Percentiles rank a stretch among this genome's conserved stretches.
Evolutionary conservation across 2,797 vertebrate species (phyloP).

Genomic region (Acanthurus tractus): DNA sequence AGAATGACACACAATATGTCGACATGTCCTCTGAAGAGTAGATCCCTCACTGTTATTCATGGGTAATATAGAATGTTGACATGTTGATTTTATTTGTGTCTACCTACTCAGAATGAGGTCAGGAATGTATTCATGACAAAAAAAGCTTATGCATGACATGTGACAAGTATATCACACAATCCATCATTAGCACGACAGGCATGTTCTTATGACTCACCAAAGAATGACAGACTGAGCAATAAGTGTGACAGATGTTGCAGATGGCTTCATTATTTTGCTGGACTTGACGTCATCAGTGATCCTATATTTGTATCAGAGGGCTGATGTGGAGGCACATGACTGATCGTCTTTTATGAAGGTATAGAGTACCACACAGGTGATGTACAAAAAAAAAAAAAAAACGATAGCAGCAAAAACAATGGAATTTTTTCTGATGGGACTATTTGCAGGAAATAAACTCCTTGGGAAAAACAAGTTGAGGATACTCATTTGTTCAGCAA

Average conservation of each 20-base stretch:
- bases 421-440: no score
- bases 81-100: not conserved
- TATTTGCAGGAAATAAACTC: no score
- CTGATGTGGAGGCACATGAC: not conserved
- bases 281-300: not conserved
- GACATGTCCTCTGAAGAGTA: not conserved
- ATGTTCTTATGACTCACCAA: not conserved
- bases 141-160: not conserved
- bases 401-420: no score
- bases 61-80: constrained; percentile 3
- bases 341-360: not conserved
- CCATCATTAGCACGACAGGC: not conserved
- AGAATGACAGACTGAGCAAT: not conserved
- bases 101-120: not conserved
- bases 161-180: not conserved
- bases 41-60: not conserved
- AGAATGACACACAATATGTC: not conserved
- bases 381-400: not conserved
- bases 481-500: no score
- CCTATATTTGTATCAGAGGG: not conserved
- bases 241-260: constrained; percentile 8
- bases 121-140: constrained; percentile 12
- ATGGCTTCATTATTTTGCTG: constrained; percentile 15
- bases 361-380: not conserved
- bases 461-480: no score